These are phyloP conservation scores for Brachirus orientalis DNA, from an alignment of 2,113 vertebrate genomes.

Conservation along the genomic window DNA sequence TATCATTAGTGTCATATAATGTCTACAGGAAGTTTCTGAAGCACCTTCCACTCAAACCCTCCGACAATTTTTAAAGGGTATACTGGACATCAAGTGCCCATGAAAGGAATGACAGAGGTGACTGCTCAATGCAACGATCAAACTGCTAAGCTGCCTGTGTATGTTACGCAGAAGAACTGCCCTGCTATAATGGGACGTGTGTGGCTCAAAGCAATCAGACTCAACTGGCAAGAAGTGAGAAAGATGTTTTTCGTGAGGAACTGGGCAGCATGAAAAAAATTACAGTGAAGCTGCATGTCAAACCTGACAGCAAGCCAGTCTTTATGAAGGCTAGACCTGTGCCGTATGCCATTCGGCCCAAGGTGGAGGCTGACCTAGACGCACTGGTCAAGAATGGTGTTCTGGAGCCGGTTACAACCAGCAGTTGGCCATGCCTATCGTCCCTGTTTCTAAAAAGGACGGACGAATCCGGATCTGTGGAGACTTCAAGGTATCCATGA, in stretches of 20 bases:
- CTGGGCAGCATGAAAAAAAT: background rate
- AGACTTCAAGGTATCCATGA: background rate
- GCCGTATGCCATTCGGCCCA: background rate
- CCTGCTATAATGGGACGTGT: constrained; percentile 2
- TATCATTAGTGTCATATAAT: background rate
- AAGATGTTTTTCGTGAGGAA: too few relatives aligned
- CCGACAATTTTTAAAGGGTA: background rate
- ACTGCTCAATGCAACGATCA: constrained; percentile 5
- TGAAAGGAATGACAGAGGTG: constrained; percentile 8
- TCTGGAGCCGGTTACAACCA: background rate
- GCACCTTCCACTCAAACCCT: background rate
- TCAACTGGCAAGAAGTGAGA: constrained; percentile 13
- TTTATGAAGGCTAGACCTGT: background rate
- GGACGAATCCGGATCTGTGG: background rate
- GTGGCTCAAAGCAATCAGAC: background rate
- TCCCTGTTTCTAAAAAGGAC: background rate
- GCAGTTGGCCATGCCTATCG: background rate
- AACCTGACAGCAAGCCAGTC: background rate
- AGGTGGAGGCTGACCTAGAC: too few relatives aligned
- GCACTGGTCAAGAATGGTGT: too few relatives aligned
- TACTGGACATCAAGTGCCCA: constrained; percentile 2
- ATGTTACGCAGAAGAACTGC: background rate
- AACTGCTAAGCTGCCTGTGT: background rate
- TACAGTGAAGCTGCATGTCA: background rate
- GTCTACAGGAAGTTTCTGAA: background rate